These are phyloP conservation scores for Myopa tessellatipennis DNA, from an alignment of 2,888 invertebrate genomes.

Conservation along the genomic window DNA sequence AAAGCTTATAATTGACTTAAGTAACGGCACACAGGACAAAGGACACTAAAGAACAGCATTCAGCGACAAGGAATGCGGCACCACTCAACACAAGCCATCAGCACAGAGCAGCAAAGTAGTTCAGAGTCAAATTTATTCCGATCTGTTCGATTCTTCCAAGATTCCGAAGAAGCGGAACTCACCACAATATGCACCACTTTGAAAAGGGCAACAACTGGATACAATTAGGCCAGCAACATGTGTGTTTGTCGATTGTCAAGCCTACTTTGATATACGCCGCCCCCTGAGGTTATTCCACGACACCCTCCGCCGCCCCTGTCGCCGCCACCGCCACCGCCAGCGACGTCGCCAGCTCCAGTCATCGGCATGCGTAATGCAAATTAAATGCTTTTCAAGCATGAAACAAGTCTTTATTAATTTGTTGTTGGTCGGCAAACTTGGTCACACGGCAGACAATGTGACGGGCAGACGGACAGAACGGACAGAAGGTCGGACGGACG, in stretches of 20 bases:
- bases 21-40: neutral
- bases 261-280: slow-evolving; percentile 2
- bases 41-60: neutral
- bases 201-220: slow-evolving; percentile 4
- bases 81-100: neutral
- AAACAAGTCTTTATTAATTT: slow-evolving; percentile 37
- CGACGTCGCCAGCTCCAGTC: neutral
- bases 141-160: neutral
- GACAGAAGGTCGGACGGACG: slow-evolving; percentile 1
- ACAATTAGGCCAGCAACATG: slow-evolving; percentile 9
- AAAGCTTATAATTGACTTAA: neutral
- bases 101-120: neutral
- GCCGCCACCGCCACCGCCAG: neutral
- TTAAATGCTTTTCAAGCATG: slow-evolving; percentile 30
- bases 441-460: slow-evolving; percentile 27
- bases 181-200: neutral
- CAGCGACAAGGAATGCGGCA: neutral
- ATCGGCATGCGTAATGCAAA: slow-evolving; percentile 23
- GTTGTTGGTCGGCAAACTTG: slow-evolving; percentile 27
- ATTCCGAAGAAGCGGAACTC: neutral
- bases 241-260: slow-evolving; percentile 26
- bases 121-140: neutral
- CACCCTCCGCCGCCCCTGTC: neutral
- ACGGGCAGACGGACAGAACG: slow-evolving; percentile 21
- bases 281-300: neutral